Evolutionary conservation across 2,888 invertebrate species (phyloP), one percentile per base, ranked within the genome.

Genomic region (Eristalinus sepulchralis): DNA sequence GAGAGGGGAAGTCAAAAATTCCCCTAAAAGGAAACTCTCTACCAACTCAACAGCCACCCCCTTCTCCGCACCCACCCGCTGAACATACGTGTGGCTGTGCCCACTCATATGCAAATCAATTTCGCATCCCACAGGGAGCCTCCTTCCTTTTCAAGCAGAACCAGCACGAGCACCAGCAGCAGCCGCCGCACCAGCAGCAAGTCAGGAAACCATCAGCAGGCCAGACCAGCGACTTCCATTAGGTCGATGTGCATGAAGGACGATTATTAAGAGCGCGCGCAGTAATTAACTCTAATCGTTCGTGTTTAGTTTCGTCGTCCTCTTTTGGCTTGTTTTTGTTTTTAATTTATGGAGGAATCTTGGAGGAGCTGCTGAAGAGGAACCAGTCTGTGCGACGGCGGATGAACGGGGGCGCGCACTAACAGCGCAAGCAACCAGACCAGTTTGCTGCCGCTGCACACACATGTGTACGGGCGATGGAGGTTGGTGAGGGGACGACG

Each of bases 251-350:
- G 59, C 24, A 24, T 59, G 59, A 24, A 59, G 24, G 59, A 31
- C 24, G 63, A 63, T 34, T 33, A 63, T 63, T 36, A 34, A 17
- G 36, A 63, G 63, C 63, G 17, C 63, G 24, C 47, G 47, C 57
- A 57, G 66, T 66, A 66, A 66, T 66, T 66, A 66, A 39, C 66
- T 66, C 66, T 47, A 66, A 47, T 66, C 66, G 47, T 66, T 66
- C 66, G 66, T 66, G 66, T 47, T 66, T 62, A 62, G 62, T 62
- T 62, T 62, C 62, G 66, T 66, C 60, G 31, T 47, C 17, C 47
- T 47, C 47, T 47, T 17, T 47, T 17, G n/a, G 8, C 17, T 17
- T 47, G 47, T 17, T 47, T 47, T 47, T 47, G 47, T 47, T 47
- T 47, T 47, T 47, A 47, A 47, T 47, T 47, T 47, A 47, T 47